These are phyloP conservation scores for Trachymyrmex septentrionalis DNA, from an alignment of 1,140 invertebrate species.

Conservation along the genomic window DNA sequence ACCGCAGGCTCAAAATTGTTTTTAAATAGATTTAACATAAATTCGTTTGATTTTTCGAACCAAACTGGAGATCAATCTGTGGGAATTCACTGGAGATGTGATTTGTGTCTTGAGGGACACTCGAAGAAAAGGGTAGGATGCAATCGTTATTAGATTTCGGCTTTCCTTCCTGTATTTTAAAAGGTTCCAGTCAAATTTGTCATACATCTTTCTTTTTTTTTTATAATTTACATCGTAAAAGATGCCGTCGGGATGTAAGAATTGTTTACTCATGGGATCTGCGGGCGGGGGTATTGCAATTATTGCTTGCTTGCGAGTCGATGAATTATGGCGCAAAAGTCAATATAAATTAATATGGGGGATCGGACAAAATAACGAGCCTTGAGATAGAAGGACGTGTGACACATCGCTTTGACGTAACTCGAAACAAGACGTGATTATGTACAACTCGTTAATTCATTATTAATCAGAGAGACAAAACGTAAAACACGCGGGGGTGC, in stretches of 20 bases:
- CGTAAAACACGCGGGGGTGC: constrained; percentile 44
- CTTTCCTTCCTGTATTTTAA: neutral
- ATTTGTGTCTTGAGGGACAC: neutral
- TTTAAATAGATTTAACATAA: neutral
- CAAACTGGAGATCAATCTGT: neutral
- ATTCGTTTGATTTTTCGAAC: neutral
- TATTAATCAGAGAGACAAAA: constrained; percentile 72
- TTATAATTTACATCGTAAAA: neutral
- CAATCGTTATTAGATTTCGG: neutral
- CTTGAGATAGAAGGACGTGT: constrained; percentile 49
- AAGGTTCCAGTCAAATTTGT: neutral
- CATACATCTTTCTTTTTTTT: neutral
- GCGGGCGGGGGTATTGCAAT: constrained; percentile 29
- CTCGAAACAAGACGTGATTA: constrained; percentile 64
- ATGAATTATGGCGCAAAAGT: constrained; percentile 63
- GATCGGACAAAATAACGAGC: constrained; percentile 53
- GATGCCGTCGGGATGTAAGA: neutral
- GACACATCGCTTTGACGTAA: constrained; percentile 34
- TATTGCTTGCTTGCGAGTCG: constrained; percentile 66
- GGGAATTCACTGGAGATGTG: neutral
- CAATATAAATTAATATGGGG: constrained; percentile 59
- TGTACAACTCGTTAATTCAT: constrained; percentile 72
- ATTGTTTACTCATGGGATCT: constrained; percentile 27
- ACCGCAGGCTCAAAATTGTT: neutral
- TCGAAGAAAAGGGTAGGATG: neutral